These are phyloP conservation scores for Sialia sialis DNA, from an alignment of 2,113 vertebrate species.

Conservation along the genomic window DNA sequence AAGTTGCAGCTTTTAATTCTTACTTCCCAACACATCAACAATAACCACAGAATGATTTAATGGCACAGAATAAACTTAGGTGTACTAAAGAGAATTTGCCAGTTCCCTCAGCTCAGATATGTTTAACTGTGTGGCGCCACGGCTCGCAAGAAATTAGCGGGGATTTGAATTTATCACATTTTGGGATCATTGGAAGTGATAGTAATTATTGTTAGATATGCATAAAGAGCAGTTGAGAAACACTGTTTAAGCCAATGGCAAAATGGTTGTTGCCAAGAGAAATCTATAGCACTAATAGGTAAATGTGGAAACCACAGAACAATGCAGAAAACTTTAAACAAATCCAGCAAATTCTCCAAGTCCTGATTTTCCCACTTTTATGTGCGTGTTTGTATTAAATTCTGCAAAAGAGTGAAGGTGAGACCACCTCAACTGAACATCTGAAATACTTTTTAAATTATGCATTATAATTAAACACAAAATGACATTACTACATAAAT, in stretches of 20 bases:
- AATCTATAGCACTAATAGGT: neutral
- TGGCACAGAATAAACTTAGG: neutral
- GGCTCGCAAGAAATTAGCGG: neutral
- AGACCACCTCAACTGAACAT: neutral
- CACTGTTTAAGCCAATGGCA: neutral
- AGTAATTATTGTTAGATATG: neutral
- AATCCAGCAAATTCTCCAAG: neutral
- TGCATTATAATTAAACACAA: neutral
- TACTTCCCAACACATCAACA: neutral
- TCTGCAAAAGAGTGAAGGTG: neutral
- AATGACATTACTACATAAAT: neutral
- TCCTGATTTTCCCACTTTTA: neutral
- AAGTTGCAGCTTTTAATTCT: neutral
- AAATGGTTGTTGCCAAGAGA: neutral
- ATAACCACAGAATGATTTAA: neutral
- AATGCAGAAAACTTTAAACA: neutral
- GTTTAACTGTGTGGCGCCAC: neutral
- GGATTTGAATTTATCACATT: neutral
- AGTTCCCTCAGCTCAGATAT: neutral
- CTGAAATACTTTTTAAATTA: neutral
- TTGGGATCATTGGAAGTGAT: neutral
- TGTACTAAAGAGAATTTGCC: neutral
- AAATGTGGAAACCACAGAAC: neutral
- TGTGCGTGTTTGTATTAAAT: neutral
- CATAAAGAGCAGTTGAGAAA: neutral